Conservation (phyloP, 2,888 invertebrate genomes). For the Boloria euphrosyne region DNA sequence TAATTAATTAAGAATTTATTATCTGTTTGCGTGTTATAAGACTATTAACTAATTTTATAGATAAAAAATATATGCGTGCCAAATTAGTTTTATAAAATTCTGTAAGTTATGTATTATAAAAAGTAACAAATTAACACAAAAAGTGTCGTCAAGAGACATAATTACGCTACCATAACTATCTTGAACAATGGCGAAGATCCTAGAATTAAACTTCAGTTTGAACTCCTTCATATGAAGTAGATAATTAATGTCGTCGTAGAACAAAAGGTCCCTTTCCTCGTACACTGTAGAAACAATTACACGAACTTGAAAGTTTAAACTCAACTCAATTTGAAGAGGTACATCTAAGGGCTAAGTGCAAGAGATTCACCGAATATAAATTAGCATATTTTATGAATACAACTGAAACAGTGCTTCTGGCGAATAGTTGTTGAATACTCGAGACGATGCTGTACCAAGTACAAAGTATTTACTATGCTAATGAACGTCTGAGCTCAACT, state of each 20-base stretch:
- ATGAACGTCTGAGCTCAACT: slow-evolving; percentile 59
- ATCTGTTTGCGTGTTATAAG: not conserved
- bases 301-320: slow-evolving; percentile 31
- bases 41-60: too few relatives aligned
- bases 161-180: not conserved
- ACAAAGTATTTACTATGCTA: slow-evolving; percentile 67
- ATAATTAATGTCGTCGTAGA: slow-evolving; percentile 27
- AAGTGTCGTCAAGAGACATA: not conserved
- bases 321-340: slow-evolving; percentile 36
- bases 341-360: slow-evolving; percentile 39
- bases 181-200: slow-evolving; percentile 11
- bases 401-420: slow-evolving; percentile 53
- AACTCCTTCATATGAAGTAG: slow-evolving; percentile 21
- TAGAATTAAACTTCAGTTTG: slow-evolving; percentile 9
- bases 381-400: slow-evolving; percentile 60
- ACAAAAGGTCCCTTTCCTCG: slow-evolving; percentile 26
- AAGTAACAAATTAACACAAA: too few relatives aligned
- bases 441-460: slow-evolving; percentile 51
- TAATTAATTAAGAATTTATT: slow-evolving; percentile 22
- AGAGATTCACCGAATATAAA: slow-evolving; percentile 57
- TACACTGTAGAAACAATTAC: slow-evolving; percentile 24
- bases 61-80: too few relatives aligned
- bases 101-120: too few relatives aligned
- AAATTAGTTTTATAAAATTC: too few relatives aligned
- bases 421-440: slow-evolving; percentile 55